Base-by-base conservation (phyloP, 2,113 vertebrate species). In the Myotis davidii region DNA sequence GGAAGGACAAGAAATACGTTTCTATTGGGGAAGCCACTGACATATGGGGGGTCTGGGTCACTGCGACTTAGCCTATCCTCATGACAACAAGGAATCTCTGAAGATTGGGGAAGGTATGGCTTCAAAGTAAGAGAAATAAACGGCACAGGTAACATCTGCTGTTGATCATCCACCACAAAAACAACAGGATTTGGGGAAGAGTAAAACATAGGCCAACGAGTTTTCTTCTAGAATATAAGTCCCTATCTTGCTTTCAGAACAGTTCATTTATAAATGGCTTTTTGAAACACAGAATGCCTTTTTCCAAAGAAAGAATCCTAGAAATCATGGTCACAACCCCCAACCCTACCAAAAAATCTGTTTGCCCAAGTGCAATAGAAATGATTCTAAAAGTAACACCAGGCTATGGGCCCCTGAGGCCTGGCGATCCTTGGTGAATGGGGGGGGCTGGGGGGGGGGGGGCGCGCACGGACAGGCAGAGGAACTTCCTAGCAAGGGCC, bases 241-340 rank as follows among this genome's bases (percentile, higher is more conserved):
- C 14, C 21, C 73, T 37, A 3, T 25, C 45, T 85, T 27, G 34
- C 21, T 92, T 92, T 90, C 79, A 94, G 59, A 70, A 88, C 56
- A 32, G 10, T 17, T 85, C 32, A 37, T 23, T 42, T 59, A 29
- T 42, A 37, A 91, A n/a, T 79, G 77, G 32, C 59, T 89, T 88
- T 86, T 77, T 82, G 32, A 82, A 85, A 72, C n/a, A 82, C 0
- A 73, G 17, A 79, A 84, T 61, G 25, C 25, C 4, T 64, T 96
- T 96, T 86, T 54, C 32, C 56, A 83, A 82, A 88, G 27, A 52
- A 74, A 81, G 50, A 83, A 83, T 72, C 27, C 72, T 42, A 61
- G 50, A 88, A 93, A 83, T 67, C 20, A 85, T 91, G 34, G 77
- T 83, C 37, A 89, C n/a, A 84, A 69, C 29, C 82, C 54, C 9